Evolutionary conservation across 2,797 vertebrate species (phyloP).

Genomic region (Diplodus puntazzo): DNA sequence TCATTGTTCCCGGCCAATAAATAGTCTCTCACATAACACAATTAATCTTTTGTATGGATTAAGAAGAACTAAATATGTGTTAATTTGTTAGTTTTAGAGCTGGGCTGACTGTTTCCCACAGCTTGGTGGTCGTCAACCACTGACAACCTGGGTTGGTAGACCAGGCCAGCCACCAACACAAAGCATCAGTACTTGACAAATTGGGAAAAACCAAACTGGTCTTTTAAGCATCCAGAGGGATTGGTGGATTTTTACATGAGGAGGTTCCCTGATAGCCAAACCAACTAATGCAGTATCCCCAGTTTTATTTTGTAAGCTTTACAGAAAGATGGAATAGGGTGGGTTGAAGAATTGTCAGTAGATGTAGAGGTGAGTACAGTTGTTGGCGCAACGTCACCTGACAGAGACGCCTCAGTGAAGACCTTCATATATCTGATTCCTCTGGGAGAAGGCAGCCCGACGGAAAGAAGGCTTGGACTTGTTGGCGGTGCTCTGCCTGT

Average conservation of each 20-base stretch:
- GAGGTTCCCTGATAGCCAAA: not conserved
- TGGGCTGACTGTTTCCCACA: not conserved
- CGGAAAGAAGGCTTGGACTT: constrained; percentile 2
- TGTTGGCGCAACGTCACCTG: constrained; percentile 5
- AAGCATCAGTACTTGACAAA: too few relatives aligned
- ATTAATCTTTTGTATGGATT: not conserved
- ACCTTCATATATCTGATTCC: constrained; percentile 28
- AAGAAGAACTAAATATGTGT: not conserved
- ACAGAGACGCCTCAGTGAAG: constrained; percentile 5
- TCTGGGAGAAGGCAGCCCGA: constrained; percentile 18
- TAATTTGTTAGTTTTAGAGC: not conserved
- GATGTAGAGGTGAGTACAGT: not conserved
- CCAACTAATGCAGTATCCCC: not conserved
- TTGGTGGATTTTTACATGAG: not conserved
- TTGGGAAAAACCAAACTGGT: not conserved
- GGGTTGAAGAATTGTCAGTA: not conserved
- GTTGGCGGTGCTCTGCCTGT: not conserved
- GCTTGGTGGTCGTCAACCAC: too few relatives aligned
- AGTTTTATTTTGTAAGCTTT: constrained; percentile 14
- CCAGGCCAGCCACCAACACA: too few relatives aligned
- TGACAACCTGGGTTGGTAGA: too few relatives aligned
- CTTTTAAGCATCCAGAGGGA: constrained; percentile 7
- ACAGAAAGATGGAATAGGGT: not conserved
- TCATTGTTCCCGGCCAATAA: not conserved
- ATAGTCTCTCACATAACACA: not conserved